phyloP scores from a whole-genome alignment of 2,797 vertebrate genomes.

The Nyctalus aviator region DNA sequence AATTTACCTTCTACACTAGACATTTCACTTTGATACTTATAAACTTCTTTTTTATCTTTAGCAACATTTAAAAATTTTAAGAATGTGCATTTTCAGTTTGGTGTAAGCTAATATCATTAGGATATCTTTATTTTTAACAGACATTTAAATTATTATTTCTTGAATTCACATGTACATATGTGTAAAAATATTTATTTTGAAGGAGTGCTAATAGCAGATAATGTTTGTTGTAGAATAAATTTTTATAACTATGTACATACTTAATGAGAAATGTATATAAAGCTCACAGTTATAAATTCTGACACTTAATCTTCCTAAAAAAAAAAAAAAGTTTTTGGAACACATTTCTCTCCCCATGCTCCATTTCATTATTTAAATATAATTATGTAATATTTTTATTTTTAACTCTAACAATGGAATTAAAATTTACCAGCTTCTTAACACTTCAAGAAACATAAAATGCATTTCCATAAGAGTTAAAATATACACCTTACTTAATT shows the following conservation, averaged over 20 bases:
- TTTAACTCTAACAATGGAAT: not conserved
- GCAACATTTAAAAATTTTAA: not conserved
- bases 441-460: not conserved
- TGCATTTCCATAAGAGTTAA: not conserved
- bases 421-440: not conserved
- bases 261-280: not conserved
- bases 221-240: not conserved
- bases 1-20: not conserved
- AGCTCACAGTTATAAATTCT: not conserved
- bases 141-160: not conserved
- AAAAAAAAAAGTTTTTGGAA: not conserved
- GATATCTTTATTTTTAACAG: not conserved
- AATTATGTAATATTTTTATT: not conserved
- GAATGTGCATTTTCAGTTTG: not conserved
- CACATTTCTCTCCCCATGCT: not conserved
- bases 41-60: constrained; percentile 14
- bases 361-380: not conserved
- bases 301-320: not conserved
- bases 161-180: not conserved
- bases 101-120: not conserved
- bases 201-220: not conserved
- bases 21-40: not conserved
- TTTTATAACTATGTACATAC: not conserved
- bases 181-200: not conserved
- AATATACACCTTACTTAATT: not conserved